Percentiles rank a stretch among this genome's conserved stretches.
These are phyloP conservation scores for Eira barbara DNA, from an alignment of 2,113 vertebrate genomes.

Conservation along the genomic window DNA sequence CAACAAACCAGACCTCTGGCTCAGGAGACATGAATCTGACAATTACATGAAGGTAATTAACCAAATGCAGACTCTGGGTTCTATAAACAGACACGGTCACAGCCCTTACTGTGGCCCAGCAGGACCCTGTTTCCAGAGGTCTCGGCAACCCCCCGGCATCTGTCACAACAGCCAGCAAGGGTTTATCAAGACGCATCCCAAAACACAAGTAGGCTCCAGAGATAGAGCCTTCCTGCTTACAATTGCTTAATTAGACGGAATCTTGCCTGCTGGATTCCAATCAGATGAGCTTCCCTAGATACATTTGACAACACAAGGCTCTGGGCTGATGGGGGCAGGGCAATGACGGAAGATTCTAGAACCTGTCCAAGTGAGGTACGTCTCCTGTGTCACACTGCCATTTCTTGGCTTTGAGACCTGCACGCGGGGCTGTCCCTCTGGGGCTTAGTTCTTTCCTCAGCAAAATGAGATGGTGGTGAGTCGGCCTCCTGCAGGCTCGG, in stretches of 20 bases:
- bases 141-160: neutral
- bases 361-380: neutral
- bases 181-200: neutral
- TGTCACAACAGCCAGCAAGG: neutral
- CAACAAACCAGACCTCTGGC: neutral
- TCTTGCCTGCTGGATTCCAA: neutral
- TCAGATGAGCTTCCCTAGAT: neutral
- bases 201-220: neutral
- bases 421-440: neutral
- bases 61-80: neutral
- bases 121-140: neutral
- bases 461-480: neutral
- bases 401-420: neutral
- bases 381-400: neutral
- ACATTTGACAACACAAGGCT: neutral
- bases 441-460: neutral
- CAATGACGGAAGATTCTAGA: neutral
- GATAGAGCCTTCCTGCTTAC: neutral
- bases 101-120: neutral
- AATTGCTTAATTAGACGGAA: constrained; percentile 33
- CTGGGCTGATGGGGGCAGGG: neutral
- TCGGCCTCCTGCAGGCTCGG: neutral
- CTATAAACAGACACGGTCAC: neutral
- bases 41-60: neutral
- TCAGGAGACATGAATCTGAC: constrained; percentile 8